Evolutionary conservation across 2,888 invertebrate species (phyloP).

Genomic region (Thera obeliscata): DNA sequence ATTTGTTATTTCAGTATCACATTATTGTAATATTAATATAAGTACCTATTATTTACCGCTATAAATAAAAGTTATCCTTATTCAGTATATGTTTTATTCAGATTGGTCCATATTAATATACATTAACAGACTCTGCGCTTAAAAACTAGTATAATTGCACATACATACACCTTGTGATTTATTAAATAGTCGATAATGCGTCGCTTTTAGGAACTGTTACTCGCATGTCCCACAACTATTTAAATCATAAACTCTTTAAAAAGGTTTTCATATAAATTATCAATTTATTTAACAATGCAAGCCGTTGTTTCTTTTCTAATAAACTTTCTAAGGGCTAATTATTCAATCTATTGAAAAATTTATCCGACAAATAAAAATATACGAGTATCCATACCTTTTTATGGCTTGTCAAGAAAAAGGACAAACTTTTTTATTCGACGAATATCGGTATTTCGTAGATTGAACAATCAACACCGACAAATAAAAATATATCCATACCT

Average conservation of each 20-base stretch:
- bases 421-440: too few relatives aligned
- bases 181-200: constrained; percentile 26
- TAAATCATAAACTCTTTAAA: neutral
- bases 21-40: neutral
- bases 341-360: too few relatives aligned
- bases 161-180: constrained; percentile 40
- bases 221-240: neutral
- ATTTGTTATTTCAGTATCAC: constrained; percentile 1
- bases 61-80: constrained; percentile 58
- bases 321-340: neutral
- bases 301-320: neutral
- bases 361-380: too few relatives aligned
- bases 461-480: too few relatives aligned
- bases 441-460: too few relatives aligned
- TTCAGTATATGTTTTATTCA: constrained; percentile 63
- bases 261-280: neutral
- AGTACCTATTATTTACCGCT: constrained; percentile 42
- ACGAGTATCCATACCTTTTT: too few relatives aligned
- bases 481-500: too few relatives aligned
- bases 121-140: constrained; percentile 33
- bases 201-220: constrained; percentile 16
- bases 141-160: constrained; percentile 40
- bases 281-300: neutral
- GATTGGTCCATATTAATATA: constrained; percentile 52
- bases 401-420: too few relatives aligned